Evolutionary conservation across 2,113 vertebrate genomes (phyloP).

Genomic region (Galbula dea): DNA sequence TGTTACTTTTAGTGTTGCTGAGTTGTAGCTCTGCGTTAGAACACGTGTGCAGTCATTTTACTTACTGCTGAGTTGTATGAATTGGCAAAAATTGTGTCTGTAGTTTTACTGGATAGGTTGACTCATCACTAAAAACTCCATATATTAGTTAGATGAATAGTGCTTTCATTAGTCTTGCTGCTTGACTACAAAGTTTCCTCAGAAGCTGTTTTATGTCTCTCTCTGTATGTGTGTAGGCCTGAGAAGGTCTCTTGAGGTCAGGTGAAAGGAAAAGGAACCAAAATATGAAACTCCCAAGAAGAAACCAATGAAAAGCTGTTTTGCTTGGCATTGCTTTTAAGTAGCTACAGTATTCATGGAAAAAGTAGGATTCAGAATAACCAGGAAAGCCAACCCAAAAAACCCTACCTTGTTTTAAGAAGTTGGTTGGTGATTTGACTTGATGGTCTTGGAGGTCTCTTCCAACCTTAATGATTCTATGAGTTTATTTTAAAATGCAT

Average conservation of each 20-base stretch:
- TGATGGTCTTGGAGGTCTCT: no score
- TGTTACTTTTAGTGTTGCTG: not conserved
- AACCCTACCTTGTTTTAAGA: not conserved
- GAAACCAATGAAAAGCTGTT: not conserved
- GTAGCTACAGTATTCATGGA: not conserved
- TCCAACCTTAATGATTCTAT: no score
- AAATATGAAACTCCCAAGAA: not conserved
- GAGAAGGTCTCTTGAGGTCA: constrained; percentile 37
- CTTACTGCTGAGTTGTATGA: not conserved
- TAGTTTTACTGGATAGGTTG: not conserved
- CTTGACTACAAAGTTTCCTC: not conserved
- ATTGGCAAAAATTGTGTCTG: not conserved
- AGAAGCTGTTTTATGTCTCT: not conserved
- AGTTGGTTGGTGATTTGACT: no score
- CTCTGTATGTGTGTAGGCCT: not conserved
- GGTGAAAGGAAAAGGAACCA: not conserved
- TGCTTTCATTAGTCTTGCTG: not conserved
- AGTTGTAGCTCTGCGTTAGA: not conserved
- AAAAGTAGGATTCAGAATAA: not conserved
- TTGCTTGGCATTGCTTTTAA: not conserved
- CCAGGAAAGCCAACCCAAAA: not conserved
- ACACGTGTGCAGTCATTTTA: not conserved
- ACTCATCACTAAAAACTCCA: constrained; percentile 28
- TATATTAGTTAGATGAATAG: constrained; percentile 31
- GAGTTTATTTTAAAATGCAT: not conserved